Percentiles rank a stretch among this genome's conserved stretches.
phyloP scores from a whole-genome alignment of 2,113 vertebrate genomes.

The Burhinus oedicnemus region DNA sequence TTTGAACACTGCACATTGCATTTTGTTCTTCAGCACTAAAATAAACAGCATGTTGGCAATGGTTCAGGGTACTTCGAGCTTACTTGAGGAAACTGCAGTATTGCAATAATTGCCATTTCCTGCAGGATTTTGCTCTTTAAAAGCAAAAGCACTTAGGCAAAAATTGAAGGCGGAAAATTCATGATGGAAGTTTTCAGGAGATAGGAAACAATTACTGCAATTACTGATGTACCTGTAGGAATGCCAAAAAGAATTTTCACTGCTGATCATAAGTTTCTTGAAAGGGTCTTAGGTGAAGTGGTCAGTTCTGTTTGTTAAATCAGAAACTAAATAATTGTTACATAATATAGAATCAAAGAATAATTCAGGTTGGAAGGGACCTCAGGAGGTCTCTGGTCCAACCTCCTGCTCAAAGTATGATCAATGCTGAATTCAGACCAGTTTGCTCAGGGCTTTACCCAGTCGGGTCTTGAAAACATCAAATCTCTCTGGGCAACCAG shows the following conservation, averaged over 20 bases:
- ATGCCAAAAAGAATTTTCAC: neutral
- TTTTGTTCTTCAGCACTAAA: slow-evolving; percentile 24
- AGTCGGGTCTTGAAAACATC: too few species aligned
- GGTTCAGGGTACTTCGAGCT: neutral
- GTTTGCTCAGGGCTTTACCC: neutral
- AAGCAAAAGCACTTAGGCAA: neutral
- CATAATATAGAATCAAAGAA: neutral
- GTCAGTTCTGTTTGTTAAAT: neutral
- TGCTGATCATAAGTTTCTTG: neutral
- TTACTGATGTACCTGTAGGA: neutral
- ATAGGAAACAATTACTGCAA: neutral
- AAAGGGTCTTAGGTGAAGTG: neutral
- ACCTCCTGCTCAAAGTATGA: neutral
- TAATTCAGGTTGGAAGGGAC: neutral
- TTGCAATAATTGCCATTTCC: neutral
- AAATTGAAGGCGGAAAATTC: neutral
- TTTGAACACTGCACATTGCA: neutral
- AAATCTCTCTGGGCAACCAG: neutral
- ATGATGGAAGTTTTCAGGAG: neutral
- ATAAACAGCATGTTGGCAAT: neutral
- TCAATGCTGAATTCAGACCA: neutral
- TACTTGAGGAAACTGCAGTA: neutral
- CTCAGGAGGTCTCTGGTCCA: neutral
- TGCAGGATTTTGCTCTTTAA: neutral
- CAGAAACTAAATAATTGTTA: slow-evolving; percentile 7